Evolutionary conservation across 1,140 invertebrate species (phyloP), one percentile per base, ranked within the genome.

Genomic region (Drosophila novamexicana): DNA sequence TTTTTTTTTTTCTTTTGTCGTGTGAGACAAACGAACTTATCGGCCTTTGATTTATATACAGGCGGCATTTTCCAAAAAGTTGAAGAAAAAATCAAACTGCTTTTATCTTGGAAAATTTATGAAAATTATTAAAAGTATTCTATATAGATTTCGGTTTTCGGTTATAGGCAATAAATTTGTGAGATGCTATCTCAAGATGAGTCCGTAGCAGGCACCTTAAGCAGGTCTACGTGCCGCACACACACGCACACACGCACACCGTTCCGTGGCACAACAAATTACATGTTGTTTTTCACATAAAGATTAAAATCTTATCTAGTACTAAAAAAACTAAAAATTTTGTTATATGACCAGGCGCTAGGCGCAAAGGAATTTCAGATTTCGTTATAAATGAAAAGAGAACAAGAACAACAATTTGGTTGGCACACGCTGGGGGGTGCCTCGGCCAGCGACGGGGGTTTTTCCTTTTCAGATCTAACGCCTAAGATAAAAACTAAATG

Each of bases 281-380:
- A 89, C 84, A 89, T 89, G 84, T 89, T 89, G 80, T 89, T 89
- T 84, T 89, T 89, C 84, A 89, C 84, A 89, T 89, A 89, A 89
- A 89, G 84, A 89, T 89, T 89, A 89, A 63, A 73, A 89, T 89
- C 84, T 89, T 89, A 89, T 89, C 84, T 79, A 80, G 77, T 81
- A 89, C 80, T 81, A 89, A 88, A 88, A 18, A 0, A 40, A 40
- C 22, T 29, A 40, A 40, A 40, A 40, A 79, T 83, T 86, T 85
- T 85, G 77, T 85, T 85, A 86, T 85, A 86, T 78, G 82, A 76
- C 75, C 85, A 81, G 83, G 77, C 84, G 84, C 82, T 76, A 79
- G 47, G 62, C 82, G 80, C 84, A 89, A 88, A 70, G 80, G 62
- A 83, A 80, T 75, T 75, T 82, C 54, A 39, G 40, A 71, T 61